Conservation (phyloP, 2,888 invertebrate genomes). For the Tholera decimalis region DNA sequence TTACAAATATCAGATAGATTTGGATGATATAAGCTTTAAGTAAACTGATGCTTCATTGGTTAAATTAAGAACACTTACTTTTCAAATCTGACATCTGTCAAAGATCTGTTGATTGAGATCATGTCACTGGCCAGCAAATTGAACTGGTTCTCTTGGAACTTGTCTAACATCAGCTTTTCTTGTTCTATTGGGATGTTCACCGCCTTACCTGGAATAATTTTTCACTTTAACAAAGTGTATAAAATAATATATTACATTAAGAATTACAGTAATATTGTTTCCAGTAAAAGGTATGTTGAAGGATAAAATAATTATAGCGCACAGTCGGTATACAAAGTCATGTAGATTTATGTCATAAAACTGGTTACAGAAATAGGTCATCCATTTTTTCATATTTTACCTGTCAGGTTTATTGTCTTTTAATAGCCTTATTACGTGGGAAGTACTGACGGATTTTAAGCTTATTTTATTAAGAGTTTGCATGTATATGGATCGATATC, state of each 20-base stretch:
- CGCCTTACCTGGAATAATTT: conserved; percentile 91
- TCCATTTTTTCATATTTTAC: background rate
- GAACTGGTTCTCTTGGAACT: conserved; percentile 99
- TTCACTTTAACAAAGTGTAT: conserved; percentile 19
- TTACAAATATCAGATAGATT: background rate
- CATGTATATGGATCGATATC: too few species aligned
- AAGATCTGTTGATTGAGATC: conserved; percentile 98
- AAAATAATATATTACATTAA: too few species aligned
- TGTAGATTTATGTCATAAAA: too few species aligned
- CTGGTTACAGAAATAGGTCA: too few species aligned
- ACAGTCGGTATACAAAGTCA: too few species aligned
- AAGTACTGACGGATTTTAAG: background rate
- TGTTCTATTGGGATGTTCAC: conserved; percentile 97
- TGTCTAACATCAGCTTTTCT: conserved; percentile 97
- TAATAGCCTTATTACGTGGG: background rate
- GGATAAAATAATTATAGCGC: too few species aligned
- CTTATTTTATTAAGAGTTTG: too few species aligned
- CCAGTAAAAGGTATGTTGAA: too few species aligned
- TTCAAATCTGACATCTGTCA: conserved; percentile 98
- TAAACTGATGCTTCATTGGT: background rate
- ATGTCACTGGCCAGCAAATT: conserved; percentile 99
- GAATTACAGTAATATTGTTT: too few species aligned
- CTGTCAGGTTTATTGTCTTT: background rate
- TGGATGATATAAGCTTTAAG: background rate
- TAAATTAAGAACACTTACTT: conserved; percentile 92